Percentiles rank a stretch among this genome's conserved stretches.
phyloP scores from a whole-genome alignment of 2,113 vertebrate species.

The Lates calcarifer region DNA sequence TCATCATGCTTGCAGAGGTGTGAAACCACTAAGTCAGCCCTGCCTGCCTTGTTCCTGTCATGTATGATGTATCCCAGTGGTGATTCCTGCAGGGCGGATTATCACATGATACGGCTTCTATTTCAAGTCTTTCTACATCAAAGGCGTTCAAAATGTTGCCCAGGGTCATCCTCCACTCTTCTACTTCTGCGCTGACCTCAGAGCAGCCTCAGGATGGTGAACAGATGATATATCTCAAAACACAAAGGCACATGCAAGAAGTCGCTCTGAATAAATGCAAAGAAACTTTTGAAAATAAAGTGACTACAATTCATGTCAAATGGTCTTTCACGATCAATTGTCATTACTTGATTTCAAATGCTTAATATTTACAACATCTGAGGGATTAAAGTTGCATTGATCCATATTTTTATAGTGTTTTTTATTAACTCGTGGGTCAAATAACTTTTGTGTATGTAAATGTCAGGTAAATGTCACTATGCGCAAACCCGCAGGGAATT shows the following conservation, averaged over 20 bases:
- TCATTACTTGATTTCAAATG: too few species aligned
- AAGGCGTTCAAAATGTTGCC: slow-evolving; percentile 41
- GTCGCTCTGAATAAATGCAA: neutral
- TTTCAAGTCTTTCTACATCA: slow-evolving; percentile 57
- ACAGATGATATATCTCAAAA: neutral
- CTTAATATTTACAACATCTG: neutral
- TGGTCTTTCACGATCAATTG: neutral
- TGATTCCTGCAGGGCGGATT: slow-evolving; percentile 14
- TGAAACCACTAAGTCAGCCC: slow-evolving; percentile 32
- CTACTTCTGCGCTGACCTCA: slow-evolving; percentile 44
- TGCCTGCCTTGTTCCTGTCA: slow-evolving; percentile 6
- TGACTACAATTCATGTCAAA: neutral
- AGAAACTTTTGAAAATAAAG: neutral
- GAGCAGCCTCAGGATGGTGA: slow-evolving; percentile 25
- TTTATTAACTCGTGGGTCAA: neutral
- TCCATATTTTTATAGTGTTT: neutral
- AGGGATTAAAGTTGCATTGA: neutral
- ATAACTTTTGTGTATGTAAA: neutral
- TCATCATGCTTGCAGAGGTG: slow-evolving; percentile 34
- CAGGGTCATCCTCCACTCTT: slow-evolving; percentile 5
- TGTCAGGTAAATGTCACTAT: too few species aligned
- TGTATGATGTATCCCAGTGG: slow-evolving; percentile 15
- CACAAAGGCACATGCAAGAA: neutral
- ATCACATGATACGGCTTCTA: slow-evolving; percentile 37
- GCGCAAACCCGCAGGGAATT: neutral